Percentiles rank a stretch among this genome's conserved stretches.
phyloP scores from a whole-genome alignment of 2,888 invertebrate species.

The Melieria crassipennis region DNA sequence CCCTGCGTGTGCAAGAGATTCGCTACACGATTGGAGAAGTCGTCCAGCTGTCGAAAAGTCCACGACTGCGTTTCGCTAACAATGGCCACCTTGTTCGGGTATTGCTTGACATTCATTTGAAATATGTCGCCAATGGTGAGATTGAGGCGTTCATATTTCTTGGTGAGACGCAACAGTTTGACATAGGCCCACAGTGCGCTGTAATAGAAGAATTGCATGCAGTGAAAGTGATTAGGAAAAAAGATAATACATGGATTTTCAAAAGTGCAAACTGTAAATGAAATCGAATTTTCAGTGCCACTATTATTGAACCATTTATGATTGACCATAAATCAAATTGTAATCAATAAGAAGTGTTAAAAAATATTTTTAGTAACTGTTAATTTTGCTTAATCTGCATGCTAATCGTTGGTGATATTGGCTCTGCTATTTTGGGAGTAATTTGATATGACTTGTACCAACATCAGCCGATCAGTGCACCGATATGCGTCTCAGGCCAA shows the following conservation, averaged over 20 bases:
- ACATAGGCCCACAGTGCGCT: conserved; percentile 79
- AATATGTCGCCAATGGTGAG: conserved; percentile 84
- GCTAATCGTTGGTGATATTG: too few relatives aligned
- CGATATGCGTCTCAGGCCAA: too few relatives aligned
- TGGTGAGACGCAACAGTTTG: conserved; percentile 73
- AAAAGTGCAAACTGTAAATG: too few relatives aligned
- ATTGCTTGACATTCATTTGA: conserved; percentile 75
- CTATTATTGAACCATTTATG: too few relatives aligned
- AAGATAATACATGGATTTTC: background rate
- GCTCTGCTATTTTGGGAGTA: too few relatives aligned
- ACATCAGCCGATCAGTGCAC: too few relatives aligned
- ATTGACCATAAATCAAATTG: too few relatives aligned
- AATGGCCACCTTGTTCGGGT: conserved; percentile 87
- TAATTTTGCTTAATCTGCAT: too few relatives aligned
- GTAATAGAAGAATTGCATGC: conserved; percentile 42
- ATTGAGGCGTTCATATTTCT: conserved; percentile 75
- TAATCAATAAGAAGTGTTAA: too few relatives aligned
- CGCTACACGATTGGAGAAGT: conserved; percentile 86
- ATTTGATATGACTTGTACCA: too few relatives aligned
- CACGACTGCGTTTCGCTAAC: conserved; percentile 78
- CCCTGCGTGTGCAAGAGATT: conserved; percentile 83
- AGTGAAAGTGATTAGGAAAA: background rate
- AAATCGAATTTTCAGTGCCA: too few relatives aligned
- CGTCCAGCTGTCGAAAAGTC: conserved; percentile 88
- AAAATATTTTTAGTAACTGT: too few relatives aligned